phyloP scores from a whole-genome alignment of 2,888 invertebrate species.

The Lucinisca nassula region DNA sequence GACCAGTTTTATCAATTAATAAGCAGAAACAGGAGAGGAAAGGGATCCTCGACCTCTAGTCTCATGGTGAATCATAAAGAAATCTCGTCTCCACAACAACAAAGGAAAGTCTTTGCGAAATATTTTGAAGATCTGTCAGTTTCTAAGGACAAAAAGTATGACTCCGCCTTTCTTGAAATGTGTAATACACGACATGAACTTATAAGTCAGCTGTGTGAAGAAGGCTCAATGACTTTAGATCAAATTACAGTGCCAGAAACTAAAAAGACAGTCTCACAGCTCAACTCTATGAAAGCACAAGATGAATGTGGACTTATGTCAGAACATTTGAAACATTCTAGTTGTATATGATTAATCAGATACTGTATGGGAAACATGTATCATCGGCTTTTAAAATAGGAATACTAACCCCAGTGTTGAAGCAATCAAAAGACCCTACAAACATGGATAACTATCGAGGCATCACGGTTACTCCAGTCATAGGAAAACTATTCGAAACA shows the following conservation, averaged over 20 bases:
- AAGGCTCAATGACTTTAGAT: neutral
- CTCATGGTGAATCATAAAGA: neutral
- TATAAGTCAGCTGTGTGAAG: neutral
- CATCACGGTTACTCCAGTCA: no score
- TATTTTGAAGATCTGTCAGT: conserved; percentile 12
- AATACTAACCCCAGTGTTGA: no score
- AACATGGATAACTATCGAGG: no score
- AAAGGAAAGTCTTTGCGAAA: neutral
- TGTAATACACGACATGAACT: neutral
- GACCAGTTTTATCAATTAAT: no score
- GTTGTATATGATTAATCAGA: no score
- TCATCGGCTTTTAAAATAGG: no score
- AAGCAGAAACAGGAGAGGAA: no score
- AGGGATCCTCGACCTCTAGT: no score
- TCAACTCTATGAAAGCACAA: neutral
- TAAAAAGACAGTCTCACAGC: neutral
- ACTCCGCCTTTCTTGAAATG: neutral
- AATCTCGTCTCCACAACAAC: neutral
- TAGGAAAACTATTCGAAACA: no score
- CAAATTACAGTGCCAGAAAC: neutral
- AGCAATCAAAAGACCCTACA: no score
- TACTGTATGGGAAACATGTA: no score
- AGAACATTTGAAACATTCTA: neutral
- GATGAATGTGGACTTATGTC: neutral
- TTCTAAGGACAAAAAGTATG: neutral